Percentiles rank a stretch among this genome's conserved stretches.
Evolutionary conservation across 1,140 invertebrate genomes (phyloP).

Genomic region (Drosophila subobscura): DNA sequence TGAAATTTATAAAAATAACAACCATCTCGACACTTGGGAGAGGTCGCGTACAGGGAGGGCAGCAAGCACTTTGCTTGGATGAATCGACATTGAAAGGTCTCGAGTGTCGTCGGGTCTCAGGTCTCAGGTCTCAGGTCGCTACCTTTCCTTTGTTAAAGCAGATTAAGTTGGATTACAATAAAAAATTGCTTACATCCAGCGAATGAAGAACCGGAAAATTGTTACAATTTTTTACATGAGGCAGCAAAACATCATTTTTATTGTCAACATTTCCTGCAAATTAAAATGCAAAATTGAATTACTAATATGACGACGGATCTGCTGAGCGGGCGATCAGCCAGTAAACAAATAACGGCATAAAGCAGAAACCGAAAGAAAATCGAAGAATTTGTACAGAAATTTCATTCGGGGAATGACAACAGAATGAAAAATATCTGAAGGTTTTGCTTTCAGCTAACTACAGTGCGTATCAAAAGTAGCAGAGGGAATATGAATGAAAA

Average conservation of each 20-base stretch:
- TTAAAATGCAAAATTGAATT: conserved; percentile 54
- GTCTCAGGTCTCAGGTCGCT: conserved; percentile 9
- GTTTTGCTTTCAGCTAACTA: no score
- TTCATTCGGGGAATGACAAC: conserved; percentile 24
- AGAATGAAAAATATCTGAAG: conserved; percentile 14
- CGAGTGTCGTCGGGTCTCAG: conserved; percentile 29
- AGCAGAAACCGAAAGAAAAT: conserved; percentile 13
- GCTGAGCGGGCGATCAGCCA: conserved; percentile 63
- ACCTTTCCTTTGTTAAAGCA: conserved; percentile 44
- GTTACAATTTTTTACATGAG: conserved; percentile 65
- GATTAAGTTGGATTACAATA: conserved; percentile 72
- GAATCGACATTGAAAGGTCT: conserved; percentile 28
- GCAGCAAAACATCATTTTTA: conserved; percentile 42
- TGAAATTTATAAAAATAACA: conserved; percentile 54
- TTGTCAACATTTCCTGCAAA: conserved; percentile 51
- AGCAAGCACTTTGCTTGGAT: not conserved
- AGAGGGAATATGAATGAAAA: not conserved
- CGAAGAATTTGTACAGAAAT: conserved; percentile 30
- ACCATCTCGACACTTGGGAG: conserved; percentile 19
- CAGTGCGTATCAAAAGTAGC: conserved; percentile 14
- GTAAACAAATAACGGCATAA: conserved; percentile 32
- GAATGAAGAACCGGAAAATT: conserved; percentile 38
- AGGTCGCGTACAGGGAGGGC: not conserved
- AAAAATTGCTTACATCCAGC: conserved; percentile 61
- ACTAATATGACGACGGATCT: conserved; percentile 36